Conservation (phyloP, 2,888 invertebrate species). For the Andrena trimmerana region DNA sequence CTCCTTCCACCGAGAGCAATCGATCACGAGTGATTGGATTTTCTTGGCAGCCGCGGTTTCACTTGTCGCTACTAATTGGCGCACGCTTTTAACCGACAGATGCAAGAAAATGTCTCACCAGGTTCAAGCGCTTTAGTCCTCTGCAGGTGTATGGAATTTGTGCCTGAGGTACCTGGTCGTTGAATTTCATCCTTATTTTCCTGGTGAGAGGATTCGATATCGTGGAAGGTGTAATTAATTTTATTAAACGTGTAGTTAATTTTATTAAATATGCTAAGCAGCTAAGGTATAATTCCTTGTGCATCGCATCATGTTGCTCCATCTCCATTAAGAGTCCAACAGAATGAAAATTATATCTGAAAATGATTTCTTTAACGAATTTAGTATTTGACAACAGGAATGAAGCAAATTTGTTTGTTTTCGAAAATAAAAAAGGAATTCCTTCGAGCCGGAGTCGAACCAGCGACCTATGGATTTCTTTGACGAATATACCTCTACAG, state of each 20-base stretch:
- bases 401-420: too few relatives aligned
- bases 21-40: constrained; percentile 20
- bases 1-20: neutral
- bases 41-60: constrained; percentile 37
- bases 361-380: too few relatives aligned
- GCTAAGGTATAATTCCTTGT: too few relatives aligned
- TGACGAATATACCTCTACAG: constrained; percentile 76
- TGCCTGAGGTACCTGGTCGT: neutral
- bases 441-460: constrained; percentile 83
- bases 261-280: neutral
- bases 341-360: neutral
- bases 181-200: neutral
- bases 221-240: neutral
- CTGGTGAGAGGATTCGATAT: neutral
- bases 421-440: constrained; percentile 47
- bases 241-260: neutral
- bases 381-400: neutral
- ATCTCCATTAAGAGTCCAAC: too few relatives aligned
- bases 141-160: neutral
- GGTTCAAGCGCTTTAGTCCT: neutral
- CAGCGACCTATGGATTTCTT: constrained; percentile 82
- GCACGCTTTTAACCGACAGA: neutral
- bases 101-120: neutral
- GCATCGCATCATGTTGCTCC: too few relatives aligned
- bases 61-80: constrained; percentile 1